phyloP scores from a whole-genome alignment of 1,140 invertebrate species.

The Drosophila persimilis region DNA sequence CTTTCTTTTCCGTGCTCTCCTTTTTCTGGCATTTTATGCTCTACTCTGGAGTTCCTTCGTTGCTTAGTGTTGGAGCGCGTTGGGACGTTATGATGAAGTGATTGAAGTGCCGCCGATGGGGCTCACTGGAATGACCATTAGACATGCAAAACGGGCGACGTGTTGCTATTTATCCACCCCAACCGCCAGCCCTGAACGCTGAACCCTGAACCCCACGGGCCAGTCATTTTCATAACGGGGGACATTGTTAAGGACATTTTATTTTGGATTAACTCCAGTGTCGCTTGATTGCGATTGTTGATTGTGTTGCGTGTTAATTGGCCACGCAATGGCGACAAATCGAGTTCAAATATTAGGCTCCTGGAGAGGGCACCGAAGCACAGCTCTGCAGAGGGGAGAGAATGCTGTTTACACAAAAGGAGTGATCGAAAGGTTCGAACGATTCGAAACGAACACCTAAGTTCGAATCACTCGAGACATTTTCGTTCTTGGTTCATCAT shows the following conservation, averaged over 20 bases:
- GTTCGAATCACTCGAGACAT: no score
- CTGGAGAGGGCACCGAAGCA: no score
- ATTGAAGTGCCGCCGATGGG: constrained; percentile 58
- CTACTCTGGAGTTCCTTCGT: neutral
- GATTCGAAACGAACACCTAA: no score
- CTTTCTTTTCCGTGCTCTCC: constrained; percentile 22
- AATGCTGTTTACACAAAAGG: no score
- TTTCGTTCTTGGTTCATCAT: no score
- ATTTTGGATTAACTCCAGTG: constrained; percentile 11
- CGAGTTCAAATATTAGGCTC: constrained; percentile 44
- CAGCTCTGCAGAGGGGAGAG: no score
- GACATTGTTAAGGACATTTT: constrained; percentile 40
- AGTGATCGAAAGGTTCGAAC: no score
- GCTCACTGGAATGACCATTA: constrained; percentile 58
- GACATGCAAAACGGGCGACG: constrained; percentile 68
- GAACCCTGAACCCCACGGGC: neutral
- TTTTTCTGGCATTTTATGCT: constrained; percentile 1
- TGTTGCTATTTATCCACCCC: constrained; percentile 63
- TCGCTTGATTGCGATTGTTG: constrained; percentile 20
- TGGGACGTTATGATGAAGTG: constrained; percentile 70
- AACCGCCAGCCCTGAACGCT: no score
- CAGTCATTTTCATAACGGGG: constrained; percentile 28
- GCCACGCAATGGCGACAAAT: constrained; percentile 77
- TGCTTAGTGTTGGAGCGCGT: neutral
- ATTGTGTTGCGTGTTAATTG: constrained; percentile 77